Base-by-base conservation (phyloP, 2,113 vertebrate genomes). In the Gopherus flavomarginatus region DNA sequence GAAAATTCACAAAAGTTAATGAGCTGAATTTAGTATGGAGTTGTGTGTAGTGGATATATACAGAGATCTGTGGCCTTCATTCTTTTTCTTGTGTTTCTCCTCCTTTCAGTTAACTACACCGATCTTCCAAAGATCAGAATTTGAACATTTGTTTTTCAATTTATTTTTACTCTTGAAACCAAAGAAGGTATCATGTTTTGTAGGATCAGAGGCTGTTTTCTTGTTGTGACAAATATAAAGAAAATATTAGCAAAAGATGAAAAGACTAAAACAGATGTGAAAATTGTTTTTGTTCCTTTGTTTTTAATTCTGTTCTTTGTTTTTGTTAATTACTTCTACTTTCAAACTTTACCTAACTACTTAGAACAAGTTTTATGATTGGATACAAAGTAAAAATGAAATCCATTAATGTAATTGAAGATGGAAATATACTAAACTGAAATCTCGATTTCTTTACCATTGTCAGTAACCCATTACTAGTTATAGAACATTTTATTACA, bases 331-430 rank as follows among this genome's bases (percentile, higher is more conserved):
- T 38, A 83, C 87, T 92, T 93, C 83, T 84, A 14, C 8, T 89
- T 91, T 96, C 77, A 21, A 90, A 86, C 81, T 81, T 6, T 85
- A 91, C 80, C 56, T 80, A 50, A 11, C 8, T 44, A 52, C 27
- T 6, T 88, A 50, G 22, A 90, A 77, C 57, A 90, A 29, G 49
- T 35, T 83, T 31, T 44, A 83, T 72, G 79, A 87, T 54, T 47
- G 50, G 42, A 52, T 72, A 75, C 16, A 52, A 93, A 93, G 47
- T 79, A 91, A 91, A 2, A 72, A 88, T 26, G 90, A 87, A 91
- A 50, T 86, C 5, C 12, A 81, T 80, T 89, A 93, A 57, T 87
- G 44, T 82, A 91, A 91, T 84, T 84, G 77, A 89, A 90, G 78
- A 5, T 87, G 80, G 92, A 88, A 84, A 4, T 11, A 84, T 87